phyloP scores from a whole-genome alignment of 92 coral and sea anemone species.

The Siderastrea radians region DNA sequence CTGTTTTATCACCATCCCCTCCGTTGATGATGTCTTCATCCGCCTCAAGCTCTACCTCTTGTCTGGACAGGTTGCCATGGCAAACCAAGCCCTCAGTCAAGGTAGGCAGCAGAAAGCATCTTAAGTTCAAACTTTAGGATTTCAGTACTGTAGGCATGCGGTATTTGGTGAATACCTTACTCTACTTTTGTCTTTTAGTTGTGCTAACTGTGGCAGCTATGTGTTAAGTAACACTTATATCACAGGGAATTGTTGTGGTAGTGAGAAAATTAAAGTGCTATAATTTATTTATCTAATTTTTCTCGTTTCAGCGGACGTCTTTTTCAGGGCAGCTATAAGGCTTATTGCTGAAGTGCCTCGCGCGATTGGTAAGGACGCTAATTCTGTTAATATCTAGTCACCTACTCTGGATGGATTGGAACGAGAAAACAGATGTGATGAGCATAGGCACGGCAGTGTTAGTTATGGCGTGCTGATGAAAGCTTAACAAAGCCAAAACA shows the following conservation, averaged over 20 bases:
- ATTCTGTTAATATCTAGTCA: not conserved
- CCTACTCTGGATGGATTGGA: not conserved
- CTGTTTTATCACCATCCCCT: slow-evolving; percentile 96
- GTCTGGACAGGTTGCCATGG: slow-evolving; percentile 98
- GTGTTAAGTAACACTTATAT: too few relatives aligned
- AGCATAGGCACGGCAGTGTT: too few relatives aligned
- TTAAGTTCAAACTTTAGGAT: too few relatives aligned
- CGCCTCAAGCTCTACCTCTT: slow-evolving; percentile 89
- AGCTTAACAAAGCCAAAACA: too few relatives aligned
- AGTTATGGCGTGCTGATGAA: too few relatives aligned
- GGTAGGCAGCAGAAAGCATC: slow-evolving; percentile 59
- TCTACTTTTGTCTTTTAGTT: too few relatives aligned
- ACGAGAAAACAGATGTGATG: too few relatives aligned
- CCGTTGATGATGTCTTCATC: slow-evolving; percentile 88
- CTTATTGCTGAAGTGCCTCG: slow-evolving; percentile 92
- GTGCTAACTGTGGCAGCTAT: too few relatives aligned
- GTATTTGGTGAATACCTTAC: too few relatives aligned
- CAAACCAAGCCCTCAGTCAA: slow-evolving; percentile 98
- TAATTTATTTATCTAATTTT: not conserved
- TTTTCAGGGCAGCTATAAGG: slow-evolving; percentile 91
- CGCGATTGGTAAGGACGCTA: slow-evolving; percentile 78
- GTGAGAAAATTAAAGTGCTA: not conserved
- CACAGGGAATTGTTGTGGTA: too few relatives aligned
- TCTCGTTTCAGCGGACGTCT: slow-evolving; percentile 86
- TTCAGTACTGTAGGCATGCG: too few relatives aligned